Evolutionary conservation across 2,113 vertebrate genomes (phyloP).

Genomic region (Syngnathus floridae): DNA sequence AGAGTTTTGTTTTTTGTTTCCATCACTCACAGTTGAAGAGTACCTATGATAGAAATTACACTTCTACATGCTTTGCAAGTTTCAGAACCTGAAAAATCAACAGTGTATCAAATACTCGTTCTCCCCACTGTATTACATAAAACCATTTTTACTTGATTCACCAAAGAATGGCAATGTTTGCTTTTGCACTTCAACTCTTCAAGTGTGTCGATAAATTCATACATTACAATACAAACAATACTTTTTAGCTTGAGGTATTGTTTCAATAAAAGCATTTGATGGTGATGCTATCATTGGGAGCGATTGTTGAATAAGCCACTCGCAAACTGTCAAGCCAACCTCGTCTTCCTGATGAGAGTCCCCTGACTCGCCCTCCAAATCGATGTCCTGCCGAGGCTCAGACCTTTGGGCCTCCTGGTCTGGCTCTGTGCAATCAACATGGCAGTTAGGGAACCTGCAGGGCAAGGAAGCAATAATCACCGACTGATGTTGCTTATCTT

Average conservation of each 20-base stretch:
- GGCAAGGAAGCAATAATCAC: conserved; percentile 1
- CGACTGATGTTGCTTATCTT: background rate
- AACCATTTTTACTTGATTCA: too few species aligned
- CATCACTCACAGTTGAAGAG: too few species aligned
- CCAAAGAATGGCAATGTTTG: too few species aligned
- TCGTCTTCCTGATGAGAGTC: conserved; percentile 30
- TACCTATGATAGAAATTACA: too few species aligned
- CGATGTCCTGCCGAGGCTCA: conserved; percentile 65
- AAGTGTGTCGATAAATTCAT: background rate
- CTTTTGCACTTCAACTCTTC: too few species aligned
- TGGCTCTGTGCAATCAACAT: conserved; percentile 77
- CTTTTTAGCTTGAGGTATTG: background rate
- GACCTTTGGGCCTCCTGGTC: conserved; percentile 58
- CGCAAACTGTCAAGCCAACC: conserved; percentile 14
- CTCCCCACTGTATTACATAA: too few species aligned
- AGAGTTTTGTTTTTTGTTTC: too few species aligned
- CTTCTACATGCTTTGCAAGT: too few species aligned
- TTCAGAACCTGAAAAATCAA: too few species aligned
- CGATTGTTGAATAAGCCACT: background rate
- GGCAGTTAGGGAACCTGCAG: conserved; percentile 70
- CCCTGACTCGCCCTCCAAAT: conserved; percentile 63
- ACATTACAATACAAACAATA: background rate
- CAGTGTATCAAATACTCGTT: too few species aligned
- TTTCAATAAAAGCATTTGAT: background rate
- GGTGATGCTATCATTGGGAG: too few species aligned